Evolutionary conservation across 2,797 vertebrate genomes (phyloP).

Genomic region (Parauchenoglanis punctatus): DNA sequence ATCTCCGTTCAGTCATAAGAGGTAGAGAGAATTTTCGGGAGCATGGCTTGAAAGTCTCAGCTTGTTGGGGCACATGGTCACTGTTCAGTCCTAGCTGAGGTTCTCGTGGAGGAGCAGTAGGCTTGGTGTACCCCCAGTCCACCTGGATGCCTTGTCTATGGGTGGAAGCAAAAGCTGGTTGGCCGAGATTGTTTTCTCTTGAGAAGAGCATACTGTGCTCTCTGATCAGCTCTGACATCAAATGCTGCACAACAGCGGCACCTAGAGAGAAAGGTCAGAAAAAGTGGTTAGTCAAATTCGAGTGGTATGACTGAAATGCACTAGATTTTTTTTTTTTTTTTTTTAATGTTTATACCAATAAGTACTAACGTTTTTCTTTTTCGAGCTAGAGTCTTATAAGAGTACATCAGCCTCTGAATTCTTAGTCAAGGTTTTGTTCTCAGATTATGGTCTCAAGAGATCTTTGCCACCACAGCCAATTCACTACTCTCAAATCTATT

Average conservation of each 20-base stretch:
- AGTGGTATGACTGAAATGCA: not conserved
- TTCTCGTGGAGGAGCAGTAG: conserved; percentile 19
- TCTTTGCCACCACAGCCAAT: not conserved
- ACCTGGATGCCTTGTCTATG: conserved; percentile 47
- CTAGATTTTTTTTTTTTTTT: not conserved
- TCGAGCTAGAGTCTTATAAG: not conserved
- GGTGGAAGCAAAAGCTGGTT: conserved; percentile 31
- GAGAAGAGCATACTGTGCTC: conserved; percentile 65
- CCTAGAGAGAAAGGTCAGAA: conserved; percentile 48
- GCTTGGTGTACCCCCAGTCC: conserved; percentile 42
- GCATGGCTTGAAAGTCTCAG: conserved; percentile 60
- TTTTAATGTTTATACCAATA: not conserved
- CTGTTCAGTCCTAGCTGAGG: conserved; percentile 9
- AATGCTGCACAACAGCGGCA: conserved; percentile 65
- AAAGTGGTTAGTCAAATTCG: not conserved
- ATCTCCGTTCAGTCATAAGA: conserved; percentile 62
- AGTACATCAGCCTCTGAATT: not conserved
- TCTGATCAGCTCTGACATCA: conserved; percentile 73
- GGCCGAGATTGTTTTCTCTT: conserved; percentile 34
- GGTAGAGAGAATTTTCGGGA: conserved; percentile 73
- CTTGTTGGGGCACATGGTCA: not conserved
- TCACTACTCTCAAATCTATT: not conserved
- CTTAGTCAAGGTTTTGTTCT: not conserved
- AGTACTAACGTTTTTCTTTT: not conserved
- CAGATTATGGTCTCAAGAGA: not conserved